Evolutionary conservation across 2,797 vertebrate genomes (phyloP).

Genomic region (Falco cherrug): DNA sequence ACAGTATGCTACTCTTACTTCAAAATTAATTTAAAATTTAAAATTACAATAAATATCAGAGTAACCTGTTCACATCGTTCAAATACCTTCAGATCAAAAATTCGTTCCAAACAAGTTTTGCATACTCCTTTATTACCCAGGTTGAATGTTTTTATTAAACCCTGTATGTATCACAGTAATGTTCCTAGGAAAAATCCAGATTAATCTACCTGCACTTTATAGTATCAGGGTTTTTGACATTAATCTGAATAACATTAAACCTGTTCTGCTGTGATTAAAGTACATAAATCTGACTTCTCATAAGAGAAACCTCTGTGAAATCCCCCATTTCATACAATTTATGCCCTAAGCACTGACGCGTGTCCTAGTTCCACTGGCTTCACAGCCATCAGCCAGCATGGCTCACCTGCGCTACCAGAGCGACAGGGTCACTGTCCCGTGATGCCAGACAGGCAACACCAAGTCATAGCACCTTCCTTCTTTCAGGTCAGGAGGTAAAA

Average conservation of each 20-base stretch:
- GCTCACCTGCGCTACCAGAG: not conserved
- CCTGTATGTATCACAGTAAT: rapidly evolving
- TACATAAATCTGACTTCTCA: rapidly evolving
- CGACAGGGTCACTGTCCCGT: not conserved
- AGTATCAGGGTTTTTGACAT: not conserved
- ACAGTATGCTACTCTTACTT: not conserved
- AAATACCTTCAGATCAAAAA: not conserved
- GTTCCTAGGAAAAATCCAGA: not conserved
- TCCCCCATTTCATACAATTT: rapidly evolving
- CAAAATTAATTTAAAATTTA: not conserved
- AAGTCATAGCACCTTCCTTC: not conserved
- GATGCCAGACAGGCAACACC: not conserved
- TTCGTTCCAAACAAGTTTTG: not conserved
- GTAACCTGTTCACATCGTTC: not conserved
- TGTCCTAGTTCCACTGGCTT: rapidly evolving
- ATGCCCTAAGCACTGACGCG: no score
- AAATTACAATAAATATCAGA: not conserved
- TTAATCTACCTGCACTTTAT: rapidly evolving
- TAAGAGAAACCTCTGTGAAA: not conserved
- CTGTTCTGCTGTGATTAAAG: not conserved
- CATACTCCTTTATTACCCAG: not conserved
- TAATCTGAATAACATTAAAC: not conserved
- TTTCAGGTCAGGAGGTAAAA: not conserved
- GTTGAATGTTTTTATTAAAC: not conserved
- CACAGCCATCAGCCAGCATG: not conserved